A percentile compares a stretch with the other conserved stretches of the same genome.
Conservation (phyloP, 2,797 vertebrate species). For the Sciurus carolinensis region DNA sequence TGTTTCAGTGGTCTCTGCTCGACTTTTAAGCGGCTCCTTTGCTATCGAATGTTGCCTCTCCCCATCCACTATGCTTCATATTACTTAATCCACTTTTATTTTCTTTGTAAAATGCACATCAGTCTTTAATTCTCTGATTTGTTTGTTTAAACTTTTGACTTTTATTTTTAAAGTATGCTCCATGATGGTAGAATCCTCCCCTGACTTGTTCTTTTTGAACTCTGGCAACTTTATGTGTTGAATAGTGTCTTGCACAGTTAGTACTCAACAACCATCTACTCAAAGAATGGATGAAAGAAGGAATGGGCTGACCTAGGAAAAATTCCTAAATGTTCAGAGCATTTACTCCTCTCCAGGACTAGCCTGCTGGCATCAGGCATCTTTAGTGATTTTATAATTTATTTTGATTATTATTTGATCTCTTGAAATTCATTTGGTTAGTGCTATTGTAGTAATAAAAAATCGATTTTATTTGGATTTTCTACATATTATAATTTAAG, state of each 20-base stretch:
- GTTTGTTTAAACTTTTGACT: neutral
- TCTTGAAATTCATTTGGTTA: neutral
- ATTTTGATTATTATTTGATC: neutral
- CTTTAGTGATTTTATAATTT: neutral
- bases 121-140: neutral
- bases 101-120: neutral
- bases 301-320: neutral
- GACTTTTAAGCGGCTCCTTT: neutral
- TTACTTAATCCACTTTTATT: neutral
- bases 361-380: neutral
- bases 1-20: neutral
- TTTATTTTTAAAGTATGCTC: neutral
- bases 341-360: neutral
- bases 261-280: neutral
- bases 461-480: neutral
- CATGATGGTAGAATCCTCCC: neutral
- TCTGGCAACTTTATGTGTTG: neutral
- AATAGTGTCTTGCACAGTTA: neutral
- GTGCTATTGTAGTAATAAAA: neutral
- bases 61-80: neutral
- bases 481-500: neutral
- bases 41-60: neutral
- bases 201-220: neutral
- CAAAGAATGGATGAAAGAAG: slow-evolving; percentile 9
- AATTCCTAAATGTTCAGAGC: neutral